A percentile compares a stretch with the other conserved stretches of the same genome.
Conservation (phyloP, 2,888 invertebrate species). For the Hymenopus coronatus region DNA sequence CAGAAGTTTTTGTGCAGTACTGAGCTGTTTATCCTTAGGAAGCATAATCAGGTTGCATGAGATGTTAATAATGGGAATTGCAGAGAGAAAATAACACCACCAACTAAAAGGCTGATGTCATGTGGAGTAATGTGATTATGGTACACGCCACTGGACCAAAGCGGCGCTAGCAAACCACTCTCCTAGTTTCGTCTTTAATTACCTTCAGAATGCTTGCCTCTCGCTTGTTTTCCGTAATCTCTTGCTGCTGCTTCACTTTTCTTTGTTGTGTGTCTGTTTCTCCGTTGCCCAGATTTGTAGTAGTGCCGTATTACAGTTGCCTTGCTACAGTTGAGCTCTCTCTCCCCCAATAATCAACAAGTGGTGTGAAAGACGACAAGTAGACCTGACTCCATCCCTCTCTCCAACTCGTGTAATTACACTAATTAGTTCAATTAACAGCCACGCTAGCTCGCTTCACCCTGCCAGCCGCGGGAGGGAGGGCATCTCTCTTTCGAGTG, state of each 20-base stretch:
- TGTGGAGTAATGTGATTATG: background rate
- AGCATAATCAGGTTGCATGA: too few species aligned
- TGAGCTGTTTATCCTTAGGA: too few species aligned
- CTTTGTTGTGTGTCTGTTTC: conserved; percentile 32
- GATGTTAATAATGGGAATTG: too few species aligned
- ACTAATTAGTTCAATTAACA: conserved; percentile 37
- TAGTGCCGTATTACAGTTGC: background rate
- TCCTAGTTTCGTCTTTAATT: conserved; percentile 23
- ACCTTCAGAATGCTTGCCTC: conserved; percentile 8
- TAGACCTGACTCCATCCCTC: conserved; percentile 31
- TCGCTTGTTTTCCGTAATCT: background rate
- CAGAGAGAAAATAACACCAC: too few species aligned
- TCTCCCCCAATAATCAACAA: conserved; percentile 35
- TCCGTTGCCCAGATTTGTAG: conserved; percentile 23
- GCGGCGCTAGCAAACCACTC: background rate
- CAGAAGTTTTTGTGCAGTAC: too few species aligned
- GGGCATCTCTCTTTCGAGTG: background rate
- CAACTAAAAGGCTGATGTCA: background rate
- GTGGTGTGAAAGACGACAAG: conserved; percentile 34
- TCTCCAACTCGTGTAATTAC: conserved; percentile 39
- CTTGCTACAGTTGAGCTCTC: background rate
- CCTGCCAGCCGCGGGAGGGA: conserved; percentile 12
- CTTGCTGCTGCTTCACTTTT: conserved; percentile 12
- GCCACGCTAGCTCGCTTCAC: conserved; percentile 12
- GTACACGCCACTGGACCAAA: background rate